A percentile compares a stretch with the other conserved stretches of the same genome.
phyloP scores from a whole-genome alignment of 2,888 invertebrate species.

The Lamellibrachia columna region DNA sequence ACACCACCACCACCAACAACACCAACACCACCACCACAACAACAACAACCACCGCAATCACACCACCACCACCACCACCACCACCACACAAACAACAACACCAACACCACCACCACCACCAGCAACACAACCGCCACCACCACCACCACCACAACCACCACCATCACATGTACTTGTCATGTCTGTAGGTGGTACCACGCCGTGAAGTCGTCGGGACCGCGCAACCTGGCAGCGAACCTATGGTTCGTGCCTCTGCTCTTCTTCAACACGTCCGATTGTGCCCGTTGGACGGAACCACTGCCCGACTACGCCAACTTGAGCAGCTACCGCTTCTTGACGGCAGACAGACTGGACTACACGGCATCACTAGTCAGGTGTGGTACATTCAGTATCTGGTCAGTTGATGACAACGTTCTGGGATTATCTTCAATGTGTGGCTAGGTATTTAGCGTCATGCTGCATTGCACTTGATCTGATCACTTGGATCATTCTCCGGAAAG shows the following conservation, averaged over 20 bases:
- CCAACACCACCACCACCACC: too few relatives aligned
- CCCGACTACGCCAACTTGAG: not conserved
- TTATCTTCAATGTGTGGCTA: too few relatives aligned
- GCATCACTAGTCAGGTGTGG: not conserved
- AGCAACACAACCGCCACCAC: too few relatives aligned
- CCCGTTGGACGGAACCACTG: conserved; percentile 18
- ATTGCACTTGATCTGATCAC: too few relatives aligned
- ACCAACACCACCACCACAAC: too few relatives aligned
- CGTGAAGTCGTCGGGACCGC: conserved; percentile 42
- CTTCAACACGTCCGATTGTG: conserved; percentile 49
- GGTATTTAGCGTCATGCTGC: too few relatives aligned
- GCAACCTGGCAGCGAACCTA: conserved; percentile 54
- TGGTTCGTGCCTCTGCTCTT: conserved; percentile 52
- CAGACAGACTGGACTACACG: not conserved
- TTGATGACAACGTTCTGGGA: not conserved
- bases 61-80: too few relatives aligned
- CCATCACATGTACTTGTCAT: not conserved
- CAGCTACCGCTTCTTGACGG: not conserved
- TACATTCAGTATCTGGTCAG: not conserved
- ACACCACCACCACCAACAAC: too few relatives aligned
- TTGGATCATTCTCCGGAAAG: too few relatives aligned
- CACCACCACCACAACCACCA: too few relatives aligned
- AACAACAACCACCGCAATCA: too few relatives aligned
- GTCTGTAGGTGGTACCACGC: conserved; percentile 51
- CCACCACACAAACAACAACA: too few relatives aligned